Percentiles rank a stretch among this genome's conserved stretches.
phyloP scores from a whole-genome alignment of 2,888 invertebrate genomes.

The Sinohyriopsis cumingii region DNA sequence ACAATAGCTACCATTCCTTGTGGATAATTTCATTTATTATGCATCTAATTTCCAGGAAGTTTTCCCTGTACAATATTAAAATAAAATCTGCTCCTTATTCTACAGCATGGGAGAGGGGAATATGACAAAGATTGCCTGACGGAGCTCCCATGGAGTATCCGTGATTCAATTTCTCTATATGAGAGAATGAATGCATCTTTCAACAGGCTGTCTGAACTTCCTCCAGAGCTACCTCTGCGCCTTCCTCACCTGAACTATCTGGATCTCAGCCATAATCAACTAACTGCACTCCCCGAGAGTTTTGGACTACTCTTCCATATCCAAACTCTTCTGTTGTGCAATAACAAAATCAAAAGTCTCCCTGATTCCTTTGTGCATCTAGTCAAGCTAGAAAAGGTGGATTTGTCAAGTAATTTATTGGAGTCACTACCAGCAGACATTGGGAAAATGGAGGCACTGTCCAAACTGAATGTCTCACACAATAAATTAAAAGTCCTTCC shows the following conservation, averaged over 20 bases:
- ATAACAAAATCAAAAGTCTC: conserved; percentile 62
- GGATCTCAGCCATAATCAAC: conserved; percentile 68
- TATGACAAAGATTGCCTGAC: conserved; percentile 59
- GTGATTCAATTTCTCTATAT: conserved; percentile 69
- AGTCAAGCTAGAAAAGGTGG: conserved; percentile 67
- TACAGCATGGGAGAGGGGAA: conserved; percentile 69
- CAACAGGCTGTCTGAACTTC: conserved; percentile 67
- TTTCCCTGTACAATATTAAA: no score
- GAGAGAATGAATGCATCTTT: conserved; percentile 69
- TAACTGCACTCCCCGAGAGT: conserved; percentile 66
- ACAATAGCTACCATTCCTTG: no score
- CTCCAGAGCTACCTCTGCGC: conserved; percentile 67
- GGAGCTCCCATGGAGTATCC: conserved; percentile 66
- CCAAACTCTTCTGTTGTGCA: conserved; percentile 58
- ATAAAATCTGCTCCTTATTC: conserved; percentile 7
- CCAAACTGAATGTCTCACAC: conserved; percentile 63
- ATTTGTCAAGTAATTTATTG: conserved; percentile 66
- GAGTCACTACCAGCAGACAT: conserved; percentile 63
- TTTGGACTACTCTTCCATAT: conserved; percentile 70
- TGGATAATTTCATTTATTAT: no score
- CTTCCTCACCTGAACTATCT: conserved; percentile 68
- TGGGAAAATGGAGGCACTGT: conserved; percentile 64
- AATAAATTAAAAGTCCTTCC: conserved; percentile 68
- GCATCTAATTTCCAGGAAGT: no score
- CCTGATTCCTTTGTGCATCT: conserved; percentile 65